These are phyloP conservation scores for Lochmaea capreae DNA, from an alignment of 2,888 invertebrate species.

Conservation along the genomic window DNA sequence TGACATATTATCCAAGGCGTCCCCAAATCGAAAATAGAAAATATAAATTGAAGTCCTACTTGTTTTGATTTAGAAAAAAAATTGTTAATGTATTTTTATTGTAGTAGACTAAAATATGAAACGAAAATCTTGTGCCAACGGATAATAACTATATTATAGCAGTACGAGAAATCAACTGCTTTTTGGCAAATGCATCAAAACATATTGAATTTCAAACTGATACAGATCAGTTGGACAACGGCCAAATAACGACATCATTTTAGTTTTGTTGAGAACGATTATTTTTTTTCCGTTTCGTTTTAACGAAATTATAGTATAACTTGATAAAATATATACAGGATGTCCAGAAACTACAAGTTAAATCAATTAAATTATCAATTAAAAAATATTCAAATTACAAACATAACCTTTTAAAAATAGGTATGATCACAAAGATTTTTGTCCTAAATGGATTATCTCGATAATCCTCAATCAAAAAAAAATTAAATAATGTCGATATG, in stretches of 20 bases:
- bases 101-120: slow-evolving; percentile 1
- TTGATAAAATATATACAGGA: too few relatives aligned
- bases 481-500: slow-evolving; percentile 3
- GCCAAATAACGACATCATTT: slow-evolving; percentile 36
- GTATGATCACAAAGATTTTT: neutral
- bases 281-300: neutral
- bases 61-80: slow-evolving; percentile 26
- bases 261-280: neutral
- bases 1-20: neutral
- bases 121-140: slow-evolving; percentile 3
- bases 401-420: neutral
- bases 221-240: slow-evolving; percentile 36
- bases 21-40: slow-evolving; percentile 18
- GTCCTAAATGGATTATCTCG: slow-evolving; percentile 8
- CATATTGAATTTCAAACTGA: slow-evolving; percentile 45
- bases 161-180: slow-evolving; percentile 32
- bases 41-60: slow-evolving; percentile 32
- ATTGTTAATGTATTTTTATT: slow-evolving; percentile 33
- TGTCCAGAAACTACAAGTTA: neutral
- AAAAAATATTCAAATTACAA: neutral
- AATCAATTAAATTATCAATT: neutral
- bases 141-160: neutral
- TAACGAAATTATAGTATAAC: neutral
- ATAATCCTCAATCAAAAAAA: slow-evolving; percentile 9
- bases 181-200: slow-evolving; percentile 47